Conservation (phyloP, 2,888 invertebrate species). For the Sclerodermus sp. region DNA sequence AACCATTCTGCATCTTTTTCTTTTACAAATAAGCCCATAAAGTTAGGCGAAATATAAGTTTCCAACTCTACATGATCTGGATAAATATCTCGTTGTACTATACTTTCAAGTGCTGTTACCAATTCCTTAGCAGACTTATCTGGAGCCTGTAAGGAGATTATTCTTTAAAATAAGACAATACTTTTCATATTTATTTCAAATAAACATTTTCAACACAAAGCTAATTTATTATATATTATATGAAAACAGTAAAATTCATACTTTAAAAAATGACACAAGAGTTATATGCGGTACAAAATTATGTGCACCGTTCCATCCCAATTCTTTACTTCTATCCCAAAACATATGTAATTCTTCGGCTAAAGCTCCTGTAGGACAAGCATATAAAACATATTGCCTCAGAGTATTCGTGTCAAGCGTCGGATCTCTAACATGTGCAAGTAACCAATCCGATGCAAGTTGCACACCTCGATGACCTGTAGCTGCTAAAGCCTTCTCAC, state of each 20-base stretch:
- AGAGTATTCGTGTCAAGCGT: slow-evolving; percentile 75
- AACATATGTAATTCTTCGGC: slow-evolving; percentile 74
- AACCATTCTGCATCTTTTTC: slow-evolving; percentile 81
- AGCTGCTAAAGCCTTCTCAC: slow-evolving; percentile 86
- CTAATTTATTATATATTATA: slow-evolving; percentile 2
- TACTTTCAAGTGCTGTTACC: slow-evolving; percentile 71
- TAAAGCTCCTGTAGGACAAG: slow-evolving; percentile 79
- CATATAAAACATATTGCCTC: slow-evolving; percentile 85
- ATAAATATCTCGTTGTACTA: slow-evolving; percentile 72
- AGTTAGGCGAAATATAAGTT: slow-evolving; percentile 83
- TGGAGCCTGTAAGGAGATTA: slow-evolving; percentile 64
- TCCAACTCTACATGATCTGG: slow-evolving; percentile 68
- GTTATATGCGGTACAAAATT: slow-evolving; percentile 90
- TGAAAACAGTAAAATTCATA: slow-evolving; percentile 47
- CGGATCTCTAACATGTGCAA: slow-evolving; percentile 86
- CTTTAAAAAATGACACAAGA: slow-evolving; percentile 85
- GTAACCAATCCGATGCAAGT: slow-evolving; percentile 86
- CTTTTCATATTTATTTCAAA: not conserved
- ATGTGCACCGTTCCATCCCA: slow-evolving; percentile 88
- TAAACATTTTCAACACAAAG: not conserved
- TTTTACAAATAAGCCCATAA: slow-evolving; percentile 87
- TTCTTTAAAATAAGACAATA: slow-evolving; percentile 9
- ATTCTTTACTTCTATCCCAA: slow-evolving; percentile 74
- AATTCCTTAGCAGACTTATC: slow-evolving; percentile 73
- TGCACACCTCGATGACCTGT: slow-evolving; percentile 87